Evolutionary conservation across 2,888 invertebrate genomes (phyloP), one percentile per base, ranked within the genome.

Genomic region (Epirrhoe tristata): DNA sequence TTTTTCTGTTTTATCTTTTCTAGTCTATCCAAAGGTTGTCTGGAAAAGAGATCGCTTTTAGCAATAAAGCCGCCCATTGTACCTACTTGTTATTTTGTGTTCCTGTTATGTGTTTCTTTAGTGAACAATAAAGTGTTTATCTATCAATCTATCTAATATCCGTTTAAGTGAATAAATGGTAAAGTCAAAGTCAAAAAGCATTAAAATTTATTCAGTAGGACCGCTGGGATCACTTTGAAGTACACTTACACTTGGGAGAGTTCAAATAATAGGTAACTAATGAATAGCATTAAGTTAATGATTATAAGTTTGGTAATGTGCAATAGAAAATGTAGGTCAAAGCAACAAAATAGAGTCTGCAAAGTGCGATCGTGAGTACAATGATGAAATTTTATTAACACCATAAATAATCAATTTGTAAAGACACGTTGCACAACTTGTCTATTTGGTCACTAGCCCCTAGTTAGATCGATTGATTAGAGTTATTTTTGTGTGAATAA

Each of bases 381-480:
- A 55, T 57, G 58, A 63, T 59, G 48, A 48, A 48, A 48, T 16
- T 48, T 48, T 48, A 48, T 53, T 52, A 32, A 58, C 53, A 61
- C 63, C 62, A 61, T 60, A 61, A 68, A 67, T 66, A 57, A 71
- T 59, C 63, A 63, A 66, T 66, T 61, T 64, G 58, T 55, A 24
- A 2, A 59, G 48, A 68, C 67, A 43, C 48, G 16, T 48, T 48
- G 48, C 48, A 48, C 48, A 48, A 48, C 48, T 16, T 48, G 12
- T 1, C 14, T 48, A 48, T 14, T 43, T 48, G 16, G 48, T 48
- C 48, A 48, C 14, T 14, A 48, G 14, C 16, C 6, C 6, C 7
- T 46, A 14, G 4, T n/a, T 46, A n/a, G 14, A 46, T n/a, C 43
- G n/a, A 46, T 2, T 46, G 46, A 12, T 39, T 39, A 39, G 10